Conservation (phyloP, 2,888 invertebrate genomes). For the Norana najaformis region DNA sequence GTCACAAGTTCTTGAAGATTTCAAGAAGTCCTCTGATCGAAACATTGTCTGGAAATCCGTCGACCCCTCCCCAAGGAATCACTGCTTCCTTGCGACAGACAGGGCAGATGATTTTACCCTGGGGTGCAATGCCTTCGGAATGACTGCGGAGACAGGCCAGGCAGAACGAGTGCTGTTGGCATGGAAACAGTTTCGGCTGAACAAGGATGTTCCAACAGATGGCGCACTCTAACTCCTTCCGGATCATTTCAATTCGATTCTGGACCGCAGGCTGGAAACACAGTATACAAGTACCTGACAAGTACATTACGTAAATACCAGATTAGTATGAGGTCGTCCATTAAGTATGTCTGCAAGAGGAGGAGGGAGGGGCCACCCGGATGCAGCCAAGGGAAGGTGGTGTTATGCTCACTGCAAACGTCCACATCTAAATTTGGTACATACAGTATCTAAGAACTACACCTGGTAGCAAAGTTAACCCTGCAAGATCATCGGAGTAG, state of each 20-base stretch:
- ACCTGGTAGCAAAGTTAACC: too few species aligned
- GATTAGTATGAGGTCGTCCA: too few species aligned
- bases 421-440: too few species aligned
- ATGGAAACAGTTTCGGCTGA: background rate
- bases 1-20: background rate
- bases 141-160: background rate
- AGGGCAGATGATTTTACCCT: background rate
- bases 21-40: background rate
- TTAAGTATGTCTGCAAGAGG: too few species aligned
- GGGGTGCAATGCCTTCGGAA: background rate
- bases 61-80: background rate
- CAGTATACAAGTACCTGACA: background rate
- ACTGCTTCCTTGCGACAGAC: background rate
- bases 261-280: background rate
- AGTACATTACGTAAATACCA: too few species aligned
- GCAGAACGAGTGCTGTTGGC: constrained; percentile 17
- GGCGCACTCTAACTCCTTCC: constrained; percentile 6
- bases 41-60: background rate
- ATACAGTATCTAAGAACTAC: too few species aligned
- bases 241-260: background rate
- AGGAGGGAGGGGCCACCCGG: too few species aligned
- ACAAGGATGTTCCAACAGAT: background rate
- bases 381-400: too few species aligned
- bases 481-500: too few species aligned
- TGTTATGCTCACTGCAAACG: too few species aligned